Evolutionary conservation across 2,113 vertebrate species (phyloP), one percentile per base, ranked within the genome.

Genomic region (Peromyscus maniculatus): DNA sequence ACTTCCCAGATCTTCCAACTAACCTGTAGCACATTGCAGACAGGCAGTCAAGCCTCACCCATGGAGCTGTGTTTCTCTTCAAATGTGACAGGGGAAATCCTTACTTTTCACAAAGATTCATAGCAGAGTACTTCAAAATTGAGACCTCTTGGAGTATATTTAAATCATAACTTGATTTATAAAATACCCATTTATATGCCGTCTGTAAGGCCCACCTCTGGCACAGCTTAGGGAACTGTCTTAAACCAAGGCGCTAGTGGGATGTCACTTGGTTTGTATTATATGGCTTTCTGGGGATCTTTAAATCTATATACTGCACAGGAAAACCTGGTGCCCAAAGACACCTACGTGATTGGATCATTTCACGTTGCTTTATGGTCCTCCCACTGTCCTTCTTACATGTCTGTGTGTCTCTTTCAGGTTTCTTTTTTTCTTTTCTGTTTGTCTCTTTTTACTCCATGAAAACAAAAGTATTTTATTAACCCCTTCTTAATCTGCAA

Each of bases 111-210:
- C 24, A 87, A 78, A 77, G 79, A 96, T 89, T 95, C 87, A 33
- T 46, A 75, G 92, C 91, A 49, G 69, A 4, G 13, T 49, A 33
- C 43, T 97, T 93, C 59, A 82, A 80, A 93, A 77, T 92, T 66
- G 87, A 96, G 87, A 89, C 33, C 52, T 91, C 75, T 95, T 71
- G 19, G 82, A 83, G 79, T 92, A 80, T 64, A 91, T 91, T 95
- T 80, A 92, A 96, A 75, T 67, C 84, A 66, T 83, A 66, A 52
- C 57, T 96, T 96, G 84, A 55, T 95, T 95, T 95, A 92, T 84
- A 55, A 97, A 96, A 94, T 84, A 66, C 1, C 57, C 57, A 57
- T 92, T 97, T 91, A 7, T 21, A 57, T 64, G 52, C 28, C 49
- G 3, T 84, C 59, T 4, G 43, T 43, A 28, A 64, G 69, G 24